Evolutionary conservation across 2,113 vertebrate species (phyloP).

Genomic region (Pampusana beccarii): DNA sequence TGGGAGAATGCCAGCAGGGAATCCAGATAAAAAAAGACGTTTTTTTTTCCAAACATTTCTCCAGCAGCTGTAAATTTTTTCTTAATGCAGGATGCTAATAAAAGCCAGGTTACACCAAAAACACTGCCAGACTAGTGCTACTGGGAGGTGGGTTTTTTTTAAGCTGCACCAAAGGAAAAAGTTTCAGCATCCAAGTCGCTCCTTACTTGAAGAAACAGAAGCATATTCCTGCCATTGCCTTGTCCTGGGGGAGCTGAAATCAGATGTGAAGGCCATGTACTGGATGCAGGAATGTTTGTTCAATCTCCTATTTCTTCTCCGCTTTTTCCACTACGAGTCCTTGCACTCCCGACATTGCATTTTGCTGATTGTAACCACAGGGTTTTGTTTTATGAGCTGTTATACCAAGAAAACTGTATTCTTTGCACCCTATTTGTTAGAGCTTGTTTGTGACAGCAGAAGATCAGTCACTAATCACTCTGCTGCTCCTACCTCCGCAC

Average conservation of each 20-base stretch:
- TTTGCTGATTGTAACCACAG: slow-evolving; percentile 43
- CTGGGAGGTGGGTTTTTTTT: slow-evolving; percentile 26
- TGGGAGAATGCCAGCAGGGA: slow-evolving; percentile 21
- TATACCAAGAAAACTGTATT: slow-evolving; percentile 47
- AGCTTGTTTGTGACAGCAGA: slow-evolving; percentile 13
- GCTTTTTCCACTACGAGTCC: neutral
- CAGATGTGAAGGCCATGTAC: slow-evolving; percentile 1
- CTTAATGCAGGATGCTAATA: slow-evolving; percentile 71
- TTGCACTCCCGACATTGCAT: slow-evolving; percentile 3
- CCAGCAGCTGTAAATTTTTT: slow-evolving; percentile 67
- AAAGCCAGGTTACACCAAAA: slow-evolving; percentile 75
- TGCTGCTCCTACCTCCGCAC: neutral
- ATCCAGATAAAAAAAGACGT: slow-evolving; percentile 17
- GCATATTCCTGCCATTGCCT: neutral
- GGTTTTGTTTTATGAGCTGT: slow-evolving; percentile 54
- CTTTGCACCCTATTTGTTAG: slow-evolving; percentile 60
- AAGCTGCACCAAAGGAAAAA: slow-evolving; percentile 53
- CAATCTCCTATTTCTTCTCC: slow-evolving; percentile 24
- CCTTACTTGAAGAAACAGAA: slow-evolving; percentile 49
- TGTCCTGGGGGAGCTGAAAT: neutral
- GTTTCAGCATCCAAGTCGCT: slow-evolving; percentile 11
- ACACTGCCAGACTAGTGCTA: slow-evolving; percentile 53
- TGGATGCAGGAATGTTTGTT: slow-evolving; percentile 29
- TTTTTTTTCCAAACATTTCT: slow-evolving; percentile 67
- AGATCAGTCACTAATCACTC: neutral